Conservation (phyloP, 2,888 invertebrate species). For the Beris chalybata region DNA sequence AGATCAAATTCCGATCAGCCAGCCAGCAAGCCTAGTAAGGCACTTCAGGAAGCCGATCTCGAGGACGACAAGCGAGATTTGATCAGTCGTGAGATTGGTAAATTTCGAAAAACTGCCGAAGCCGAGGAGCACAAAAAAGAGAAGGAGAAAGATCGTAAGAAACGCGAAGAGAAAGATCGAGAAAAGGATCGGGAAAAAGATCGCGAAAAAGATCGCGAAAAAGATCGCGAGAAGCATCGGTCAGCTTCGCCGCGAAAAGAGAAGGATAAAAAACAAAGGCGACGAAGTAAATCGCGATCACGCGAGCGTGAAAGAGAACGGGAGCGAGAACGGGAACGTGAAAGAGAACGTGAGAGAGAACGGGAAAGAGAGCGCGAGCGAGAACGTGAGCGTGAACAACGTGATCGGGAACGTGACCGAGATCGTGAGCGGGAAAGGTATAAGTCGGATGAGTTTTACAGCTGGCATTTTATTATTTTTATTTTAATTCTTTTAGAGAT, state of each 20-base stretch:
- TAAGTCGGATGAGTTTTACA: not conserved
- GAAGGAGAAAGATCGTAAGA: conserved; percentile 58
- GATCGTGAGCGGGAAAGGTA: conserved; percentile 51
- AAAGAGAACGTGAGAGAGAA: conserved; percentile 61
- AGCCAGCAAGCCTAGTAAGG: conserved; percentile 52
- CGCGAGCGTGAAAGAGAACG: conserved; percentile 64
- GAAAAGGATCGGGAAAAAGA: conserved; percentile 51
- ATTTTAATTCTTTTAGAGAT: conserved; percentile 42
- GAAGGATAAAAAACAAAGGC: conserved; percentile 55
- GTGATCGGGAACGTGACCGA: conserved; percentile 57
- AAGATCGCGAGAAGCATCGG: conserved; percentile 46
- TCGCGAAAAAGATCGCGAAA: conserved; percentile 51
- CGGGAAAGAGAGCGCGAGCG: conserved; percentile 60
- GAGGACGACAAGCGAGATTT: conserved; percentile 96
- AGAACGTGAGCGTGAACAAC: conserved; percentile 57
- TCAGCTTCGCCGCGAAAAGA: conserved; percentile 43
- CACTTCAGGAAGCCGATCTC: conserved; percentile 82
- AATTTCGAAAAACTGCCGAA: conserved; percentile 87
- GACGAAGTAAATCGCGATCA: conserved; percentile 60
- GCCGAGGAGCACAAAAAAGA: conserved; percentile 57
- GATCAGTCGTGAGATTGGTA: conserved; percentile 95
- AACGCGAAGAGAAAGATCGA: conserved; percentile 54
- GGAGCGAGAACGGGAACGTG: conserved; percentile 60
- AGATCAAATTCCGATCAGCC: conserved; percentile 1
- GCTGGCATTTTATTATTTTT: not conserved